Base-by-base conservation (phyloP, 1,140 invertebrate genomes). In the Sycophaga agraensis region DNA sequence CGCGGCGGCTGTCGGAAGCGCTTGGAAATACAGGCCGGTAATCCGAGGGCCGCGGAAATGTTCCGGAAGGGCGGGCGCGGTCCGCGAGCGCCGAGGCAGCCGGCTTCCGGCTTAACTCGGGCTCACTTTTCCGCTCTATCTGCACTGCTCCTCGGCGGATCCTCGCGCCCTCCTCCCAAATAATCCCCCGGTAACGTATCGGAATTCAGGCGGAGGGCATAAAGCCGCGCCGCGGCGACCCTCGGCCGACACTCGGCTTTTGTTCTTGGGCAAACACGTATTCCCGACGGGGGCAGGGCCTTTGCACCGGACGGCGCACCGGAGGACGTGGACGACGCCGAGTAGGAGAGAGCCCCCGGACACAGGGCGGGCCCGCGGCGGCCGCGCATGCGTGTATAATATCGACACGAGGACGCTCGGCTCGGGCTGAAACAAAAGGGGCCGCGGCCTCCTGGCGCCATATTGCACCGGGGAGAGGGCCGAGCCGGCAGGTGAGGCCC, bases 221-320 rank as follows among this genome's bases (percentile, higher is more conserved):
- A 46, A 46, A n/a, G n/a, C 61, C 68, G 66, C 53, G 58, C 39
- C 43, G 53, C 66, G 65, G n/a, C n/a, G n/a, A n/a, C n/a, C n/a
- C n/a, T 65, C 68, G 66, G 64, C 68, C 67, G 71, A 74, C 73
- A 74, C 69, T 70, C 51, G 26, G 28, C 69, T 77, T 70, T 72
- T 74, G 71, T 70, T 70, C 70, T 60, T 68, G 61, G 54, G 61
- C 68, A 79, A 79, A 79, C 74, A 79, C 70, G 71, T 68, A 67
- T 60, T 60, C 58, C 40, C 58, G n/a, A n/a, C n/a, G n/a, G n/a
- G n/a, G n/a, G 68, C 66, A 59, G 66, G 67, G 63, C 57, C 60
- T 14, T 21, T 12, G 8, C 28, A 4, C 31, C 37, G 63, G 21
- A 26, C n/a, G n/a, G n/a, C n/a, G n/a, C n/a, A n/a, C n/a, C n/a